Base-by-base conservation (phyloP, 2,797 vertebrate genomes). In the Vipera latastei region DNA sequence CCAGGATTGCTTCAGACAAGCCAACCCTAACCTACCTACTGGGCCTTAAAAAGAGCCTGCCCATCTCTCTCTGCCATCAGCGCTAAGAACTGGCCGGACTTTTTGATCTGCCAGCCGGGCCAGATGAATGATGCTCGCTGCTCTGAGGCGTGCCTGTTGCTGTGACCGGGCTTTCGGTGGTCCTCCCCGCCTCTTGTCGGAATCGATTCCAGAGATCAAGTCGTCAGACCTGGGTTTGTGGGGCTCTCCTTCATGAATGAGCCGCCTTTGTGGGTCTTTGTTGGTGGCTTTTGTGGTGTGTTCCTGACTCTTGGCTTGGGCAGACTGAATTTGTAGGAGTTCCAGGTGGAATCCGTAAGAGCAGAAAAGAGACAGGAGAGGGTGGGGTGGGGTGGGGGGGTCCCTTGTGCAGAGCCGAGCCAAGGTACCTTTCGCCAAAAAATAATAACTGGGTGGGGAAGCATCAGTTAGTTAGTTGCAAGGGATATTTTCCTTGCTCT, bases 31-130 rank as follows among this genome's bases (percentile, higher is more conserved):
- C 44, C 63, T 28, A 13, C 4, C 61, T 9, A 28, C 9, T 11
- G 2, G 13, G 28, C 5, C 32, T 90, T 20, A 11, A 20, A 14
- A 9, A 53, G 26, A 4, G 7, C 4, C 69, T 32, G 2, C 32
- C 0, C 0, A 6, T 13, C 61, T 5, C 63, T 5, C 12, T 65
- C 12, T n/a, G 8, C 44, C 9, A 2, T 13, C 32, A 1, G 13
- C 1, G 0, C n/a, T 4, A 9, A 48, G 16, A n/a, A 1, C 2
- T 4, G 18, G 38, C 0, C 2, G 14, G 13, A 28, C 44, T 56
- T n/a, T 38, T 32, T 5, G 65, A 38, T 38, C 2, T 6, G 63
- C n/a, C 12, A 88, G 8, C 3, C 2, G 2, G 2, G 7, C 4
- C 4, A 38, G 22, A 28, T 69, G 12, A 56, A 48, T 38, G 20